Conservation (phyloP, 1,140 invertebrate species). For the Palaemon carinicauda region DNA sequence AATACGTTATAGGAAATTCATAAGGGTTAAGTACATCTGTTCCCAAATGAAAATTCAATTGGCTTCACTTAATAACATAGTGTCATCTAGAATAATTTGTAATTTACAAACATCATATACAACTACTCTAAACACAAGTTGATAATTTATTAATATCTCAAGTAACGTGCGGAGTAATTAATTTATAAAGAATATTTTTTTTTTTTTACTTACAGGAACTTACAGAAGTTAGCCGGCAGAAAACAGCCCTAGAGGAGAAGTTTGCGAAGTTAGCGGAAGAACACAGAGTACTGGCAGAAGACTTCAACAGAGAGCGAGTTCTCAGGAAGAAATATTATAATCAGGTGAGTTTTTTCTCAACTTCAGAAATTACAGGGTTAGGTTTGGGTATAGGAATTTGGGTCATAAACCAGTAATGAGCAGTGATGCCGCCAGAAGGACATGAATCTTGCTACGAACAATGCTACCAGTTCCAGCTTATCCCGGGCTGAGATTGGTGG, state of each 20-base stretch:
- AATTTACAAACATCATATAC: background rate
- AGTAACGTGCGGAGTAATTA: no score
- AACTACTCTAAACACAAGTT: background rate
- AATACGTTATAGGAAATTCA: no score
- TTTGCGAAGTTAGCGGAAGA: slow-evolving; percentile 61
- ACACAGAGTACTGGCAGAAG: slow-evolving; percentile 65
- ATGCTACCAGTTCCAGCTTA: no score
- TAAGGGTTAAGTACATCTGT: no score
- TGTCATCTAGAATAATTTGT: background rate
- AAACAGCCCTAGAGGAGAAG: slow-evolving; percentile 29
- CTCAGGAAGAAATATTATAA: slow-evolving; percentile 69
- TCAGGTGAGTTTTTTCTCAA: slow-evolving; percentile 57
- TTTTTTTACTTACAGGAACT: slow-evolving; percentile 6
- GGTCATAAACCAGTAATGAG: no score
- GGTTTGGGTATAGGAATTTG: no score
- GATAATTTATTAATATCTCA: background rate
- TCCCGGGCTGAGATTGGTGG: no score
- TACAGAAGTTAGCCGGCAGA: slow-evolving; percentile 7
- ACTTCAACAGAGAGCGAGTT: slow-evolving; percentile 66
- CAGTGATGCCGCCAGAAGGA: no score
- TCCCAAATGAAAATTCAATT: no score
- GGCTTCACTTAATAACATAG: no score
- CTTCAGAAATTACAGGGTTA: no score
- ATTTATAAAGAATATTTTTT: background rate
- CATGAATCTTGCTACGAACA: no score